Evolutionary conservation across 2,888 invertebrate species (phyloP).

Genomic region (Hyles lineata): DNA sequence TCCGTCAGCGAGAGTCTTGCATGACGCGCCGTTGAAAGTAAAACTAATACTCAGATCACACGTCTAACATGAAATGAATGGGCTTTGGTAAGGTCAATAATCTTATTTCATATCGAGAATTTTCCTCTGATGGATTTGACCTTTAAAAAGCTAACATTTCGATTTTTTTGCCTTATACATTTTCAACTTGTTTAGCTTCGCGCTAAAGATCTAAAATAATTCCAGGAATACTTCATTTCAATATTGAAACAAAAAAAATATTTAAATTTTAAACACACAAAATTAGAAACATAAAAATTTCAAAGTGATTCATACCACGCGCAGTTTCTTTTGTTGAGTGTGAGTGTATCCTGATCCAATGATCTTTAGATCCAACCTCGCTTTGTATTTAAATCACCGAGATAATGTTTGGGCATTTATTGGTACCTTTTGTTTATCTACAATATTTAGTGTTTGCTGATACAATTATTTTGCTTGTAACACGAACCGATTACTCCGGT

Average conservation of each 20-base stretch:
- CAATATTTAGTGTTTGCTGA: constrained; percentile 20
- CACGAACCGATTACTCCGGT: not conserved
- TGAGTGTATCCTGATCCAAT: constrained; percentile 22
- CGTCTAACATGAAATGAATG: constrained; percentile 38
- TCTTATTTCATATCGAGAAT: not conserved
- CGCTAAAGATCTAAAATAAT: not conserved
- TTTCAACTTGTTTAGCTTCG: no score
- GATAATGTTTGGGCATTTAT: constrained; percentile 23
- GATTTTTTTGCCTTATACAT: no score
- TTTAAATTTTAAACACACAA: not conserved
- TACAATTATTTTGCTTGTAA: constrained; percentile 17
- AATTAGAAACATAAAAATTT: not conserved
- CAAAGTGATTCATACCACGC: constrained; percentile 9
- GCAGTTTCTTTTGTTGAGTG: constrained; percentile 17
- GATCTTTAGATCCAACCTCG: constrained; percentile 18
- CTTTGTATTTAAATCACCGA: constrained; percentile 13
- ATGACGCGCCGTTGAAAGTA: constrained; percentile 58
- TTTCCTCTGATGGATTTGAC: not conserved
- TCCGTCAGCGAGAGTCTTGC: constrained; percentile 40
- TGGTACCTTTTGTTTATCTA: constrained; percentile 25
- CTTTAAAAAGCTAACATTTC: not conserved
- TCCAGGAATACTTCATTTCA: not conserved
- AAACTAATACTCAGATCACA: constrained; percentile 44
- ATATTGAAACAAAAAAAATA: not conserved
- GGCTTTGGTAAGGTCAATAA: constrained; percentile 36